Percentiles rank a stretch among this genome's conserved stretches.
phyloP scores from a whole-genome alignment of 1,140 invertebrate species.

The Manduca sexta region DNA sequence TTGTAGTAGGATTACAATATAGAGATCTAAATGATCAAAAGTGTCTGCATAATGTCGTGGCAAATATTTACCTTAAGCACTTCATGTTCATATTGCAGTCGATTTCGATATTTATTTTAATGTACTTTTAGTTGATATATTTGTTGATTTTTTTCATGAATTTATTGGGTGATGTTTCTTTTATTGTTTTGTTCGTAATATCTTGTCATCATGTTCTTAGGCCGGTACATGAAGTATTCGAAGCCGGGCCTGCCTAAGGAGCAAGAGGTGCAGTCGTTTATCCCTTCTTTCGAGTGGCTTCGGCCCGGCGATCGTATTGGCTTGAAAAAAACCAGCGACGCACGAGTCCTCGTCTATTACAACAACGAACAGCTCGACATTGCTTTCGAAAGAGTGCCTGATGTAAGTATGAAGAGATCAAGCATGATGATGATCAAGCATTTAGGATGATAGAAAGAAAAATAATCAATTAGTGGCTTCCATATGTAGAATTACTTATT shows the following conservation, averaged over 20 bases:
- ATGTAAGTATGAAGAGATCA: constrained; percentile 56
- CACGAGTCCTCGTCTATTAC: constrained; percentile 73
- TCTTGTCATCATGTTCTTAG: too few species aligned
- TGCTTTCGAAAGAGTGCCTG: constrained; percentile 52
- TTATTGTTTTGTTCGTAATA: too few species aligned
- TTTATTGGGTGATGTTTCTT: too few species aligned
- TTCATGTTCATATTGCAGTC: not conserved
- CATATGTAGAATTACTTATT: too few species aligned
- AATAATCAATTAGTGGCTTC: too few species aligned
- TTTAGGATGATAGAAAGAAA: too few species aligned
- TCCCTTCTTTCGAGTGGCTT: constrained; percentile 86
- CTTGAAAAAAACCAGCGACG: constrained; percentile 76
- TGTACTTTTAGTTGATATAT: not conserved
- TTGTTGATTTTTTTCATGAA: not conserved
- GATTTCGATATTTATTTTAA: too few species aligned
- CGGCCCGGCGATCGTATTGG: constrained; percentile 82
- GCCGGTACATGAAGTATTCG: constrained; percentile 78
- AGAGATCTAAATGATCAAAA: too few species aligned
- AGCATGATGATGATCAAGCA: too few species aligned
- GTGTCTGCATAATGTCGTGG: too few species aligned
- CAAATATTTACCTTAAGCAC: too few species aligned
- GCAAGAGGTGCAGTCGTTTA: constrained; percentile 75
- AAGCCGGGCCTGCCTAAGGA: constrained; percentile 62
- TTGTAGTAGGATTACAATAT: not conserved
- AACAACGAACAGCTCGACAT: constrained; percentile 54